Conservation (phyloP, 1,140 invertebrate species). For the Macrotrachela quadricornifera region DNA sequence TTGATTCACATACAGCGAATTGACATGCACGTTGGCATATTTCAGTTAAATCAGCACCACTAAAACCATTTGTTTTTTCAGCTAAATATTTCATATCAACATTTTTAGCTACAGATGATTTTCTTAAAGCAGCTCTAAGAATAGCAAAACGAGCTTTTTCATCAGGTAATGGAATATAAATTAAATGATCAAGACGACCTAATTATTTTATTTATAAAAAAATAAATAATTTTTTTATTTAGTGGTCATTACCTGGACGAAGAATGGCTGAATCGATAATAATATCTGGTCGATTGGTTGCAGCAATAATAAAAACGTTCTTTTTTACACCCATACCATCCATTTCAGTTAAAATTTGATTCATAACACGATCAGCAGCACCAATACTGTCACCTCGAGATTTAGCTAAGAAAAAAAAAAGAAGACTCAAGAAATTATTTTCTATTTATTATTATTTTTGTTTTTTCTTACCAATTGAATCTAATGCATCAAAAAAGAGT, state of each 20-base stretch:
- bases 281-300: slow-evolving; percentile 78
- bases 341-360: slow-evolving; percentile 99
- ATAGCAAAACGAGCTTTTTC: slow-evolving; percentile 88
- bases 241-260: slow-evolving; percentile 52
- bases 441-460: slow-evolving; percentile 31
- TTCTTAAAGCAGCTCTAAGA: slow-evolving; percentile 40
- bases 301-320: slow-evolving; percentile 98
- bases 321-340: slow-evolving; percentile 99
- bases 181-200: slow-evolving; percentile 83
- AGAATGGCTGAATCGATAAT: slow-evolving; percentile 95
- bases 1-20: slow-evolving; percentile 86
- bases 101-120: slow-evolving; percentile 83
- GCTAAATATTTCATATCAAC: slow-evolving; percentile 82
- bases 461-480: slow-evolving; percentile 66
- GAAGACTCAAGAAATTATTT: background rate
- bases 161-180: slow-evolving; percentile 97
- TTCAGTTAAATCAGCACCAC: slow-evolving; percentile 94
- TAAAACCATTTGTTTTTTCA: slow-evolving; percentile 87
- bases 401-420: background rate
- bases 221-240: too few relatives aligned
- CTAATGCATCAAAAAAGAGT: slow-evolving; percentile 96
- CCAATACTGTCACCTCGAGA: slow-evolving; percentile 80
- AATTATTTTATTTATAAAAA: too few relatives aligned
- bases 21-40: slow-evolving; percentile 98
- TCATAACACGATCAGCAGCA: slow-evolving; percentile 95